A percentile compares a stretch with the other conserved stretches of the same genome.
These are phyloP conservation scores for Ifrita kowaldi DNA, from an alignment of 2,113 vertebrate genomes.

Conservation along the genomic window DNA sequence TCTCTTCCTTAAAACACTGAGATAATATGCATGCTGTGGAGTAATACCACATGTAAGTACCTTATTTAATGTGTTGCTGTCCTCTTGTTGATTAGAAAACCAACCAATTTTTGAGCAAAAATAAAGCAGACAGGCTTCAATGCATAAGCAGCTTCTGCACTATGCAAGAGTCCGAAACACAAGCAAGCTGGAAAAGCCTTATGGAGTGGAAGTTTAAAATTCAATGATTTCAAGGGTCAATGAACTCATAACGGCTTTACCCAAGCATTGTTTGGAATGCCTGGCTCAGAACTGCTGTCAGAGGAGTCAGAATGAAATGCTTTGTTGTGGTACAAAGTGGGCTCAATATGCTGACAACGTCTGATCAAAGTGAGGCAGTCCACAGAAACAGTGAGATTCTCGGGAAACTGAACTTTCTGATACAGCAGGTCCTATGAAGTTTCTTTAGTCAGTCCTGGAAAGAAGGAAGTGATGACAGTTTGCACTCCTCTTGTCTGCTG, in stretches of 20 bases:
- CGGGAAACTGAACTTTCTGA: neutral
- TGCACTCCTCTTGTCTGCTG: neutral
- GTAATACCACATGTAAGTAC: neutral
- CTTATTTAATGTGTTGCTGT: neutral
- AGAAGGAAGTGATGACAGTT: neutral
- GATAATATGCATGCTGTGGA: neutral
- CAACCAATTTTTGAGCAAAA: neutral
- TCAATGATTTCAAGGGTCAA: neutral
- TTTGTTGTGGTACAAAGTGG: neutral
- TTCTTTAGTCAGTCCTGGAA: neutral
- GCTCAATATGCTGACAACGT: rapidly evolving
- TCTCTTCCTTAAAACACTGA: neutral
- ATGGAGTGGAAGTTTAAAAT: neutral
- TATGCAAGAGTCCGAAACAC: neutral
- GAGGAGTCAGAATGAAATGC: neutral
- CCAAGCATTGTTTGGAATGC: neutral
- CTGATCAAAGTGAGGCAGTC: neutral
- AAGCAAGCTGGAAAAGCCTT: neutral
- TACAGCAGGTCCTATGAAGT: neutral
- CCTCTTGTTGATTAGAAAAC: neutral
- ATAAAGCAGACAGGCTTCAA: neutral
- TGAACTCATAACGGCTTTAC: neutral
- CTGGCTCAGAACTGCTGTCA: neutral
- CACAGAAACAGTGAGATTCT: neutral
- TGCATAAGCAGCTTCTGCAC: neutral